A percentile compares a stretch with the other conserved stretches of the same genome.
These are phyloP conservation scores for Drosophila demipolita DNA, from an alignment of 2,888 invertebrate species.

Conservation along the genomic window DNA sequence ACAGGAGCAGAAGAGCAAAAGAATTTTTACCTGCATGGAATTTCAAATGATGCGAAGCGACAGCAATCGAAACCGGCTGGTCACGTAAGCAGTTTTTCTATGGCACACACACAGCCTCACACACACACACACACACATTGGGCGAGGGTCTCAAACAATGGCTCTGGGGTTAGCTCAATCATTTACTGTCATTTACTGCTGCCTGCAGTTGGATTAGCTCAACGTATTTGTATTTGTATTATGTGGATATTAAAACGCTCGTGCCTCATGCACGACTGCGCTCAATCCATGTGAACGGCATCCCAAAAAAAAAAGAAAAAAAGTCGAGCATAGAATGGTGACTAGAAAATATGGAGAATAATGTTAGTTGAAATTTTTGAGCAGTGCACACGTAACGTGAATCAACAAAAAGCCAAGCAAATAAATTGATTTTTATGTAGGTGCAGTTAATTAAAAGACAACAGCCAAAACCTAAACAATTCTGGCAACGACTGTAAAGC, in stretches of 20 bases:
- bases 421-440: constrained; percentile 65
- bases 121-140: constrained; percentile 3
- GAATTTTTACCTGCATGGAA: constrained; percentile 76
- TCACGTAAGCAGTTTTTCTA: constrained; percentile 77
- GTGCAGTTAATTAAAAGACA: constrained; percentile 61
- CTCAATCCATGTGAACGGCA: constrained; percentile 44
- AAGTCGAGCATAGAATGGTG: background rate
- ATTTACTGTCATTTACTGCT: constrained; percentile 77
- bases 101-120: constrained; percentile 51
- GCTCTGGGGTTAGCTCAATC: constrained; percentile 69
- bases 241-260: constrained; percentile 51
- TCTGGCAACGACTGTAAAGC: background rate
- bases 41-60: constrained; percentile 66
- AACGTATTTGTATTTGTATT: constrained; percentile 50
- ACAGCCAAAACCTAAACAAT: constrained; percentile 6
- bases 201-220: constrained; percentile 49
- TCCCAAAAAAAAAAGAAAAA: constrained; percentile 1
- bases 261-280: constrained; percentile 69
- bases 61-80: constrained; percentile 31
- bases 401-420: constrained; percentile 45
- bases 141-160: constrained; percentile 22
- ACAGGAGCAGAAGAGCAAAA: constrained; percentile 47
- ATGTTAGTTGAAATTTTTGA: constrained; percentile 24
- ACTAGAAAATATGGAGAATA: constrained; percentile 4
- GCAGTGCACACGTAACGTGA: constrained; percentile 41